phyloP scores from a whole-genome alignment of 1,140 invertebrate genomes.

The Drosophila bipectinata region DNA sequence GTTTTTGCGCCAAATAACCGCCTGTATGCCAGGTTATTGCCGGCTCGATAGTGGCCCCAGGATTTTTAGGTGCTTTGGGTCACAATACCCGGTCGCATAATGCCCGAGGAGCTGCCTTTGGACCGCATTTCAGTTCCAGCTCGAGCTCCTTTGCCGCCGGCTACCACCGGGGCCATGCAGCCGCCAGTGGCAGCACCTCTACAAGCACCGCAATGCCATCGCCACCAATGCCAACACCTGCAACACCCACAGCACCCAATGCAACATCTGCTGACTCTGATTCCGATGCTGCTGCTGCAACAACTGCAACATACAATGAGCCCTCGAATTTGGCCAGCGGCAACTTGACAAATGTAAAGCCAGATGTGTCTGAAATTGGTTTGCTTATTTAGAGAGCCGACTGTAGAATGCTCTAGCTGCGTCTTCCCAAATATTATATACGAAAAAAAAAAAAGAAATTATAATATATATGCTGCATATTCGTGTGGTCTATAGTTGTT shows the following conservation, averaged over 20 bases:
- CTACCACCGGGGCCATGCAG: slow-evolving; percentile 41
- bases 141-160: slow-evolving; percentile 37
- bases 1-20: slow-evolving; percentile 16
- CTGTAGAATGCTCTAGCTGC: slow-evolving; percentile 44
- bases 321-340: slow-evolving; percentile 62
- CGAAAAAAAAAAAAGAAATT: slow-evolving; percentile 12
- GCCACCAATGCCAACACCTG: slow-evolving; percentile 37
- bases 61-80: slow-evolving; percentile 75
- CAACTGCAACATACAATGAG: slow-evolving; percentile 47
- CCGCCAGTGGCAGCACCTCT: slow-evolving; percentile 31
- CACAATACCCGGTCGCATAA: slow-evolving; percentile 79
- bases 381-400: slow-evolving; percentile 69
- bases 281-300: background rate
- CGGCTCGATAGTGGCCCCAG: slow-evolving; percentile 80
- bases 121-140: slow-evolving; percentile 35
- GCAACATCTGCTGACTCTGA: background rate
- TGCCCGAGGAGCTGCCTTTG: slow-evolving; percentile 61
- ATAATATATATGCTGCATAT: slow-evolving; percentile 27
- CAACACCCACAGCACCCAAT: slow-evolving; percentile 31
- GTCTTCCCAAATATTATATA: slow-evolving; percentile 5
- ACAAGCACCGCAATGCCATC: slow-evolving; percentile 21
- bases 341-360: slow-evolving; percentile 77
- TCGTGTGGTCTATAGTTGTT: slow-evolving; percentile 54
- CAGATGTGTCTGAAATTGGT: slow-evolving; percentile 63
- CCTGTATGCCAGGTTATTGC: slow-evolving; percentile 71